A percentile compares a stretch with the other conserved stretches of the same genome.
Conservation (phyloP, 2,113 vertebrate genomes). For the Nestor notabilis region DNA sequence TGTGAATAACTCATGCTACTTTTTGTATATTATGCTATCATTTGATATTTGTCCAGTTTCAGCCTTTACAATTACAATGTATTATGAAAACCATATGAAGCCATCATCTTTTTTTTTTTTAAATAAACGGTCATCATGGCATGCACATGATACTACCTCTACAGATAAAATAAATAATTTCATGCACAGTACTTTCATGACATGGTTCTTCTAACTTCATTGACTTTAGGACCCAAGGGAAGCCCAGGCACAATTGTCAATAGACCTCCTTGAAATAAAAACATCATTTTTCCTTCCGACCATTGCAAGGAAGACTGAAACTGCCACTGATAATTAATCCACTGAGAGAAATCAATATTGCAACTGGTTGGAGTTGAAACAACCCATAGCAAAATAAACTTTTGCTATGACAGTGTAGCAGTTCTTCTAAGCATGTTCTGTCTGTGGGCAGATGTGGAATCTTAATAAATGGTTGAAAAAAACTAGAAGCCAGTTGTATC, state of each 20-base stretch:
- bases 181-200: constrained; percentile 37
- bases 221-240: constrained; percentile 66
- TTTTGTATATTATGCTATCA: neutral
- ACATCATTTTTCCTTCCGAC: constrained; percentile 78
- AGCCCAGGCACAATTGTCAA: constrained; percentile 58
- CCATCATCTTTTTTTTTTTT: neutral
- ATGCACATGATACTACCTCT: neutral
- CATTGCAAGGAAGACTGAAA: constrained; percentile 72
- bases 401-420: constrained; percentile 21
- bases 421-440: constrained; percentile 16
- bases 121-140: neutral
- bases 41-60: neutral
- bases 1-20: neutral
- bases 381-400: constrained; percentile 76
- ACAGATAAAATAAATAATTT: constrained; percentile 64
- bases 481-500: constrained; percentile 1
- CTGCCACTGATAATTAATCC: constrained; percentile 80
- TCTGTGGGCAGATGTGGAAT: constrained; percentile 32
- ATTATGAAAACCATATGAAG: neutral
- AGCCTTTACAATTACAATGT: neutral
- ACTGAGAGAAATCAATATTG: constrained; percentile 79
- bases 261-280: constrained; percentile 77
- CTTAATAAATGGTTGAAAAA: constrained; percentile 38
- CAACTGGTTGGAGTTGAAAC: constrained; percentile 76
- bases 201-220: constrained; percentile 48